Conservation (phyloP, 2,113 vertebrate species). For the Rana temporaria region DNA sequence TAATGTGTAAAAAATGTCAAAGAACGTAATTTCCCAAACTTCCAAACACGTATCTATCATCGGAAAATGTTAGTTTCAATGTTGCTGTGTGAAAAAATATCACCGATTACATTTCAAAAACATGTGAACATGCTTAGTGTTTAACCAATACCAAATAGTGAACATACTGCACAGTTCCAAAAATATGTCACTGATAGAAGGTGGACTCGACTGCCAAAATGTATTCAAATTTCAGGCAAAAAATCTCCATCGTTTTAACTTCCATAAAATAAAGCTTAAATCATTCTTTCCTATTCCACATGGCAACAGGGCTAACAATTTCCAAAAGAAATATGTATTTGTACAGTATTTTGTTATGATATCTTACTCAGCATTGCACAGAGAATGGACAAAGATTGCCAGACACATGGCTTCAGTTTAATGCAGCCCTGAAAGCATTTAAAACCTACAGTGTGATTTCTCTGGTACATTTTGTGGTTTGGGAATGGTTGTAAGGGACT, state of each 20-base stretch:
- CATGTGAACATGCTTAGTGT: too few relatives aligned
- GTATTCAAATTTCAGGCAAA: too few relatives aligned
- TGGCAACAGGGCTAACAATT: not conserved
- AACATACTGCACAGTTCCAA: too few relatives aligned
- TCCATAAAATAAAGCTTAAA: not conserved
- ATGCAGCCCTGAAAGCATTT: constrained; percentile 42
- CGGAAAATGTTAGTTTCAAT: too few relatives aligned
- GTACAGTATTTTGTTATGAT: constrained; percentile 16
- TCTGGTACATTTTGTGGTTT: constrained; percentile 53
- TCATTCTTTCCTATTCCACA: constrained; percentile 2
- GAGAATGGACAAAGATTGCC: constrained; percentile 14
- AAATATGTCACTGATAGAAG: too few relatives aligned
- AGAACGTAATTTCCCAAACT: too few relatives aligned
- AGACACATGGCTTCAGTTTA: constrained; percentile 48
- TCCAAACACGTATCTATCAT: too few relatives aligned
- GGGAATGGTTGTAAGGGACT: constrained; percentile 28
- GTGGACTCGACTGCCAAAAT: too few relatives aligned
- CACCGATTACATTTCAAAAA: too few relatives aligned
- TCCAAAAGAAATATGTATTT: constrained; percentile 30
- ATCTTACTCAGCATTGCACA: constrained; percentile 16
- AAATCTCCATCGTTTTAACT: not conserved
- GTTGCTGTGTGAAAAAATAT: too few relatives aligned
- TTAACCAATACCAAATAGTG: too few relatives aligned
- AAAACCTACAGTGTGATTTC: constrained; percentile 28
- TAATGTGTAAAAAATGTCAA: too few relatives aligned